Base-by-base conservation (phyloP, 2,113 vertebrate species). In the Tachuris rubrigastra region DNA sequence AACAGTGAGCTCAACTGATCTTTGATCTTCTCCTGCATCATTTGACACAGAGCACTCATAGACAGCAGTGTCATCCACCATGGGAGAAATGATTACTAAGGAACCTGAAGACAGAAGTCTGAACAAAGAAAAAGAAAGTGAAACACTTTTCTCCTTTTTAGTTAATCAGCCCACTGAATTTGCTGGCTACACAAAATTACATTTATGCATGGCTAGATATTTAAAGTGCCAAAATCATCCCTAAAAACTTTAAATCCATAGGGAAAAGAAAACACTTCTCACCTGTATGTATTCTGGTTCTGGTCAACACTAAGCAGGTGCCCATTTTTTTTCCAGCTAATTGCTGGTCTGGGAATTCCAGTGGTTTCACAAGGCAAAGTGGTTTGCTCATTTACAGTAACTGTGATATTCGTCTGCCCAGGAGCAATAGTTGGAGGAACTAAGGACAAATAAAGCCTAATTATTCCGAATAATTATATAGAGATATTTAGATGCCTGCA, bases 211-310 rank as follows among this genome's bases (percentile, higher is more conserved):
- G 7, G n/a, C 35, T 41, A 24, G 19, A 55, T 55, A 84, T 55
- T 83, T 88, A 19, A 76, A 74, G 24, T 30, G 33, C 19, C 65
- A 84, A 65, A 95, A 78, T 44, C 25, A 74, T 30, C 14, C 25
- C 59, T 44, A 35, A 80, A 79, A 73, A 85, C 25, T 68, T 71
- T 33, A 90, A 80, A 93, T 14, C 28, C 49, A 28, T 0, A 4
- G 10, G 37, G n/a, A 81, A 81, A 65, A 80, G 71, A 52, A 49
- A 91, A 31, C 21, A 62, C 12, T 30, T 55, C 81, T 97, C 96
- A 99, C 99, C 99, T 99, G 98, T 99, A 99, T 55, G 98, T 98
- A 97, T 99, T 99, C 97, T 99, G 99, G 96, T 99, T 99, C 96
- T 99, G 99, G 96, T 99, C 99, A 85, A 99, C 97, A 94, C 97